phyloP scores from a whole-genome alignment of 2,113 vertebrate genomes.

The Larimichthys crocea region DNA sequence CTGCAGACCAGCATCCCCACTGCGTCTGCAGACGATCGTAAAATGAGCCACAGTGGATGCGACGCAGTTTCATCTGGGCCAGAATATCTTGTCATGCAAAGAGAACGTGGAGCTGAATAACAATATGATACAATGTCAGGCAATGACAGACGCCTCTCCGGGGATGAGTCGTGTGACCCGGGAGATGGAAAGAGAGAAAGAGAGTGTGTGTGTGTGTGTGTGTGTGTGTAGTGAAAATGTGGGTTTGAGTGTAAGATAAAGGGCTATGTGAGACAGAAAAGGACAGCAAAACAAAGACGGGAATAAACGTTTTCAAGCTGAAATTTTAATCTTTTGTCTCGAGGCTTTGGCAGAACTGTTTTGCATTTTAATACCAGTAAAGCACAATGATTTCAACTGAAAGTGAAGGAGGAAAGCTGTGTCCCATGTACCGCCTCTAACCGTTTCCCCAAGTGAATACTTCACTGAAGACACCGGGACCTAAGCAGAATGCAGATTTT shows the following conservation, averaged over 20 bases:
- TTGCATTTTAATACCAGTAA: conserved; percentile 18
- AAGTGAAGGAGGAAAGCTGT: not conserved
- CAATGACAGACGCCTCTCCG: conserved; percentile 68
- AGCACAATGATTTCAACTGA: not conserved
- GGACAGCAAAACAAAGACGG: not conserved
- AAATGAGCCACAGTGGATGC: conserved; percentile 45
- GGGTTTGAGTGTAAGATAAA: not conserved
- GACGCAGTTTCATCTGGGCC: conserved; percentile 46
- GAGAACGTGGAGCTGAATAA: conserved; percentile 68
- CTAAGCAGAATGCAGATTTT: conserved; percentile 25
- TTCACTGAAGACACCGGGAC: not conserved
- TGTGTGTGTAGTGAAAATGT: not conserved
- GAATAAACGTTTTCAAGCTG: not conserved
- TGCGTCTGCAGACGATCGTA: conserved; percentile 40
- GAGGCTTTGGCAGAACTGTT: not conserved
- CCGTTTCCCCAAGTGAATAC: not conserved
- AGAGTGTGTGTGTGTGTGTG: not conserved
- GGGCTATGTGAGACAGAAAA: not conserved
- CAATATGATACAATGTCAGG: conserved; percentile 70
- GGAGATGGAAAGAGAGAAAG: conserved; percentile 7
- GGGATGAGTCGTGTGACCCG: conserved; percentile 40
- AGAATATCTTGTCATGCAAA: conserved; percentile 54
- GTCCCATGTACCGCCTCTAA: not conserved
- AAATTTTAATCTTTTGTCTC: conserved; percentile 3
- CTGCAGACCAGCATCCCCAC: conserved; percentile 51